Conservation (phyloP, 2,113 vertebrate species). For the Apteryx mantelli region DNA sequence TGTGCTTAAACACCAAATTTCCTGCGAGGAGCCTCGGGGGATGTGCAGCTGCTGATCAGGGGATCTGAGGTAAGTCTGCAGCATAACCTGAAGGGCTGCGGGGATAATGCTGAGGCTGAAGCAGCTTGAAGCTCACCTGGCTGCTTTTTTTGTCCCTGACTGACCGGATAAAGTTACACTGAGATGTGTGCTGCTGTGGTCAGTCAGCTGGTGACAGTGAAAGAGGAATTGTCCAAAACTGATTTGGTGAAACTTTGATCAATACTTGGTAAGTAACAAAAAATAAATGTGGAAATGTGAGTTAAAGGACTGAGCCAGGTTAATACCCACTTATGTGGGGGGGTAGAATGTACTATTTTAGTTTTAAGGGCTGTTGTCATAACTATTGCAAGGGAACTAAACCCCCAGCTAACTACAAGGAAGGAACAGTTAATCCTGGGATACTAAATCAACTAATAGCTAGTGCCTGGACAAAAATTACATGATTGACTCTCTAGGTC, state of each 20-base stretch:
- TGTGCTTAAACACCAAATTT: neutral
- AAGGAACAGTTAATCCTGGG: neutral
- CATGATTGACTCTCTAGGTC: too few relatives aligned
- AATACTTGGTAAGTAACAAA: neutral
- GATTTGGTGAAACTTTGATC: too few relatives aligned
- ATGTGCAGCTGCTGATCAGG: fast-evolving
- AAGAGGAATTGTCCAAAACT: too few relatives aligned
- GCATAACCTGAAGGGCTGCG: neutral
- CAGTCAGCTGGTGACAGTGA: neutral
- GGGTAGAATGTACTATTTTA: fast-evolving
- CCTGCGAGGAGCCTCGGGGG: fast-evolving
- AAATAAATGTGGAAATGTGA: neutral
- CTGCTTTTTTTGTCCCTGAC: neutral
- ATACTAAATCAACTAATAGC: fast-evolving
- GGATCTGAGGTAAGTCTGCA: neutral
- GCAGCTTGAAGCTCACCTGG: fast-evolving
- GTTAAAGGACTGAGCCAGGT: neutral
- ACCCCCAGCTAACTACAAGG: neutral
- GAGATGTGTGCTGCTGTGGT: neutral
- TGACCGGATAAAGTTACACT: neutral
- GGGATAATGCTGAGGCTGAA: too few relatives aligned
- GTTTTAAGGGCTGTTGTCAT: fast-evolving
- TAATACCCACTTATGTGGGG: neutral
- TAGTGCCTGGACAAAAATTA: neutral
- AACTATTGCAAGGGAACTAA: fast-evolving